Conservation (phyloP, 2,888 invertebrate species). For the Anticlea derivata region DNA sequence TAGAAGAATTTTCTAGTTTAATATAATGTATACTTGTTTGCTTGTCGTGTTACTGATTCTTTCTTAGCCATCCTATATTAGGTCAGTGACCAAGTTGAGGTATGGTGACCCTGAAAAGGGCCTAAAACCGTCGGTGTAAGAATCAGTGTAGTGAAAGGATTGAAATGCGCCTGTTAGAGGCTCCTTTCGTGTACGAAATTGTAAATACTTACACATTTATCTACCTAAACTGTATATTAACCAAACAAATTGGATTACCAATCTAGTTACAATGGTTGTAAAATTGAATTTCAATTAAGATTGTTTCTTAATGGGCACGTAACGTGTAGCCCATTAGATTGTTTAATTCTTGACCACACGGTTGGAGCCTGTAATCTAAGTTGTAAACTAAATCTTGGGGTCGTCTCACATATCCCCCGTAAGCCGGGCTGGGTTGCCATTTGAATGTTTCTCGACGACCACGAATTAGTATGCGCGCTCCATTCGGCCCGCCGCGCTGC, state of each 20-base stretch:
- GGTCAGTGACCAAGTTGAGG: too few species aligned
- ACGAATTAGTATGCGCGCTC: constrained; percentile 81
- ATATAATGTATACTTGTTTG: too few species aligned
- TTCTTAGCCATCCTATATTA: too few species aligned
- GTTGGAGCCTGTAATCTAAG: constrained; percentile 70
- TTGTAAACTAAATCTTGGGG: constrained; percentile 82
- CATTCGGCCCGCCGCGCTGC: constrained; percentile 62
- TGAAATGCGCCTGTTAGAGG: too few species aligned
- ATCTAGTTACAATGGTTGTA: constrained; percentile 32
- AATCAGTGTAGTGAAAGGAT: too few species aligned
- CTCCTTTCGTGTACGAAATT: too few species aligned
- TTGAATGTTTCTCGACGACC: constrained; percentile 76
- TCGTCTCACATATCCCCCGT: constrained; percentile 78
- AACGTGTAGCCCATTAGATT: constrained; percentile 68
- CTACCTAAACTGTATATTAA: constrained; percentile 18
- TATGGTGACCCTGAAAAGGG: too few species aligned
- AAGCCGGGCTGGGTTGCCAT: constrained; percentile 73
- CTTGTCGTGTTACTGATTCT: too few species aligned
- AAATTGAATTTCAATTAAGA: constrained; percentile 64
- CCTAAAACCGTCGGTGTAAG: too few species aligned
- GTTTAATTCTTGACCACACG: constrained; percentile 82
- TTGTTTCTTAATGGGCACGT: constrained; percentile 51
- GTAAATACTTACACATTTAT: too few species aligned
- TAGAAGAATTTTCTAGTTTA: too few species aligned
- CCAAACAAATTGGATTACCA: constrained; percentile 41